phyloP scores from a whole-genome alignment of 1,140 invertebrate species.

The Babylonia areolata region DNA sequence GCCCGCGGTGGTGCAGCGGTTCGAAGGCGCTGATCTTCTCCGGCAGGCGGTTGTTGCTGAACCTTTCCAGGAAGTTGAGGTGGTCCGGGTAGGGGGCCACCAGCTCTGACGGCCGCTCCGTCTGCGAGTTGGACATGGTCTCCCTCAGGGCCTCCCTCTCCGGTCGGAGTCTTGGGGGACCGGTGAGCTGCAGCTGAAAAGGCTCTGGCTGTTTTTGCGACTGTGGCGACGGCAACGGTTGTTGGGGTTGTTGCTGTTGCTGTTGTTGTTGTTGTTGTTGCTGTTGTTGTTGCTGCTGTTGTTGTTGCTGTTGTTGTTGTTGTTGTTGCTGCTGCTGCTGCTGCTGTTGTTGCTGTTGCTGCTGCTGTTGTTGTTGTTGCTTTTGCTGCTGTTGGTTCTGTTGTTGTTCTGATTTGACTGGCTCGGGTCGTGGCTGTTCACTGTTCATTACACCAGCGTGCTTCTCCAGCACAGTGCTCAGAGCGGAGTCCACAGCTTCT shows the following conservation, averaged over 20 bases:
- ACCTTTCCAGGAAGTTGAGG: slow-evolving; percentile 48
- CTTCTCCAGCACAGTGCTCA: slow-evolving; percentile 87
- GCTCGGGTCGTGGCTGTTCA: not conserved
- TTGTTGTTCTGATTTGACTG: slow-evolving; percentile 14
- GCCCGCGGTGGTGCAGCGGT: slow-evolving; percentile 53
- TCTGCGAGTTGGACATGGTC: slow-evolving; percentile 40
- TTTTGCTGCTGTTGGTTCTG: slow-evolving; percentile 28
- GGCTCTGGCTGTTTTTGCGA: not conserved
- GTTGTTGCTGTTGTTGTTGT: slow-evolving; percentile 33
- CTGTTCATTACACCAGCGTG: slow-evolving; percentile 74
- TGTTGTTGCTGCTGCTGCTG: slow-evolving; percentile 33
- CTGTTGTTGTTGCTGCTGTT: slow-evolving; percentile 41
- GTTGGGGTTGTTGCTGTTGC: slow-evolving; percentile 35
- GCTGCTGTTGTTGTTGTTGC: slow-evolving; percentile 25
- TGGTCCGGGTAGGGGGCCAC: slow-evolving; percentile 47
- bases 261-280: slow-evolving; percentile 36
- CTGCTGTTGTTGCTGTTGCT: slow-evolving; percentile 18
- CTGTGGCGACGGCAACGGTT: slow-evolving; percentile 7
- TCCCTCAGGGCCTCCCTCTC: slow-evolving; percentile 44
- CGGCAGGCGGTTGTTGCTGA: slow-evolving; percentile 45
- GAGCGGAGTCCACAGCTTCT: slow-evolving; percentile 89
- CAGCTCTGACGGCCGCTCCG: slow-evolving; percentile 38
- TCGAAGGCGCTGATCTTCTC: slow-evolving; percentile 70
- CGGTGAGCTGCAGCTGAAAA: not conserved
- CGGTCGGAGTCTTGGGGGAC: not conserved